phyloP scores from a whole-genome alignment of 1,140 invertebrate species.

The Macrosteles quadrilineatus region DNA sequence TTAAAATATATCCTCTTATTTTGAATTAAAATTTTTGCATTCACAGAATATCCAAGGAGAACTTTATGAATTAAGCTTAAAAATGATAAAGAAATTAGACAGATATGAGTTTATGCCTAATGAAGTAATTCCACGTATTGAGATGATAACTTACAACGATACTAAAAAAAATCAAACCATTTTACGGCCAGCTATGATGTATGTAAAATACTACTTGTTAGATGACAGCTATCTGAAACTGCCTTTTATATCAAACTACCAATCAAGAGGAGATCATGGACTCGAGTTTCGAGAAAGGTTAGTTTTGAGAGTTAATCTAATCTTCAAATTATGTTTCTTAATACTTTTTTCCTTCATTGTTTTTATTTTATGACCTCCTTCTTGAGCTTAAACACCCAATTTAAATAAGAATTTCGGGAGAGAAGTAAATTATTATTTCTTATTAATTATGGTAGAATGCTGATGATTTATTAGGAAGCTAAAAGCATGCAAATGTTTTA shows the following conservation, averaged over 20 bases:
- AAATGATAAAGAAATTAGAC: constrained; percentile 6
- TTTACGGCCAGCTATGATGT: not conserved
- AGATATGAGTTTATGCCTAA: not conserved
- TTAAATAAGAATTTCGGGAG: too few relatives aligned
- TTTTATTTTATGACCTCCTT: too few relatives aligned
- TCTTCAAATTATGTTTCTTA: too few relatives aligned
- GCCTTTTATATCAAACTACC: not conserved
- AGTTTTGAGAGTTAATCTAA: too few relatives aligned
- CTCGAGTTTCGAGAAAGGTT: not conserved
- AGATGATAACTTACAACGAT: constrained; percentile 1
- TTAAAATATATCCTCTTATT: too few relatives aligned
- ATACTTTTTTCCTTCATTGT: too few relatives aligned
- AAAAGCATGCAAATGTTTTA: too few relatives aligned
- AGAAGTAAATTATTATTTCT: too few relatives aligned
- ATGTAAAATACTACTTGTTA: not conserved
- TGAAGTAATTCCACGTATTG: not conserved
- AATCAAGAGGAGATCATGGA: not conserved
- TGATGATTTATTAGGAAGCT: too few relatives aligned
- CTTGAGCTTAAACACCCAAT: too few relatives aligned
- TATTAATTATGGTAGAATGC: too few relatives aligned
- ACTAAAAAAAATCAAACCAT: not conserved
- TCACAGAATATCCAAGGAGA: not conserved
- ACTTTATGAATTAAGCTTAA: not conserved
- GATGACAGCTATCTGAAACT: not conserved
- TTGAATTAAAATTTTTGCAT: too few relatives aligned